These are phyloP conservation scores for Scytalopus superciliaris DNA, from an alignment of 2,113 vertebrate species.

Conservation along the genomic window DNA sequence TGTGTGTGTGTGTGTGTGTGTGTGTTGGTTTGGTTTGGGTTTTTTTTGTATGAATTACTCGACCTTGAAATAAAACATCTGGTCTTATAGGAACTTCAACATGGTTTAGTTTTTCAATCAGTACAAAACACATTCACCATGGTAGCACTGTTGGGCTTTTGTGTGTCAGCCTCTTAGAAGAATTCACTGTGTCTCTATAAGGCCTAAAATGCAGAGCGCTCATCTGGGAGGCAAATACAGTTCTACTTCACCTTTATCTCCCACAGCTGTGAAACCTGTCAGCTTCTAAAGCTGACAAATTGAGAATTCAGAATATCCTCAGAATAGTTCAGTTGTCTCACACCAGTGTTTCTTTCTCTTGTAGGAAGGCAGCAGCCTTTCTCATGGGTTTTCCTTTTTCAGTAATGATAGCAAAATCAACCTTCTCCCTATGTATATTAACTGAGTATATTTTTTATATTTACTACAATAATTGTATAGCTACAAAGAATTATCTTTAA, in stretches of 20 bases:
- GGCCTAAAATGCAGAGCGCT: neutral
- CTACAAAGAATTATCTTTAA: neutral
- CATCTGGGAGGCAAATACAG: neutral
- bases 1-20: too few relatives aligned
- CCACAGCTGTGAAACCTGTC: neutral
- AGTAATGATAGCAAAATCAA: neutral
- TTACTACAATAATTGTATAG: neutral
- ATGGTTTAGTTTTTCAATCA: neutral
- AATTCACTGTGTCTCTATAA: neutral
- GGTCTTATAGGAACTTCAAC: neutral
- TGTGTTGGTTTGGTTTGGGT: too few relatives aligned
- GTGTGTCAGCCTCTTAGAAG: neutral
- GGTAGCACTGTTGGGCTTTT: neutral
- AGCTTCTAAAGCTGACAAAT: neutral
- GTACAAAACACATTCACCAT: neutral
- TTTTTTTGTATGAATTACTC: neutral
- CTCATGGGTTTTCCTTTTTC: neutral
- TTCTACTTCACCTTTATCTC: conserved; percentile 13
- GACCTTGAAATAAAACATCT: conserved; percentile 7
- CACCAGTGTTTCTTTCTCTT: neutral
- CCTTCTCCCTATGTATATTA: neutral
- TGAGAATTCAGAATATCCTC: neutral
- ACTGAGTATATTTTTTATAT: neutral
- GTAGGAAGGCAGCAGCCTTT: neutral
- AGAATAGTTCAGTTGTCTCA: neutral